Evolutionary conservation across 2,113 vertebrate genomes (phyloP).

Genomic region (Zingel zingel): DNA sequence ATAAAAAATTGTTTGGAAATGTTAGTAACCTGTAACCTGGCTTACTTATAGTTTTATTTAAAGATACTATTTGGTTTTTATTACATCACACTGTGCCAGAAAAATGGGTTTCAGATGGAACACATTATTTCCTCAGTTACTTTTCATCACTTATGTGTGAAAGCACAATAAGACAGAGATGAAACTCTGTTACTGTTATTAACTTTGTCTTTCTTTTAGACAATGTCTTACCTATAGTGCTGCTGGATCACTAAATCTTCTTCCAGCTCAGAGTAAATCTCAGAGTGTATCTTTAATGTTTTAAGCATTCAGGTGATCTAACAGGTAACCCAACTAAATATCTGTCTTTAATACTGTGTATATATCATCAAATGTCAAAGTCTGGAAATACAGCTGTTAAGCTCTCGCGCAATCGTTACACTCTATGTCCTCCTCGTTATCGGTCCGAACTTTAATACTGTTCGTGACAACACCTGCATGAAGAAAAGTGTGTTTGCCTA

Average conservation of each 20-base stretch:
- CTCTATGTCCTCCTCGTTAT: no score
- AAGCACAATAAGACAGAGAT: neutral
- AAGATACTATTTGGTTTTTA: neutral
- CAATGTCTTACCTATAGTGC: neutral
- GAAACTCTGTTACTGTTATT: neutral
- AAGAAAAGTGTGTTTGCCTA: no score
- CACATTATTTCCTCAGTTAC: neutral
- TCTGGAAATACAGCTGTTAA: no score
- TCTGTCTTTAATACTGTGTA: no score
- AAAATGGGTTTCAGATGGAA: neutral
- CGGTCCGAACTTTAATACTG: no score
- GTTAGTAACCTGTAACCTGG: neutral
- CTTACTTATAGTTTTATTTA: neutral
- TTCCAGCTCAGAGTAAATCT: neutral
- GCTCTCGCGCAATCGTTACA: no score
- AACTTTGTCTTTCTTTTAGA: neutral
- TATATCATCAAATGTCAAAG: no score
- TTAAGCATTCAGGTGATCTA: neutral
- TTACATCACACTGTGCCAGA: neutral
- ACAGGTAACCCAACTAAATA: neutral
- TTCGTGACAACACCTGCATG: no score
- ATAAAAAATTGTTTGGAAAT: neutral
- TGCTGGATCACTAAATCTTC: neutral
- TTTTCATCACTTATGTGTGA: neutral
- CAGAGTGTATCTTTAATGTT: neutral